phyloP scores from a whole-genome alignment of 2,888 invertebrate genomes.

The Osedax frankpressi region DNA sequence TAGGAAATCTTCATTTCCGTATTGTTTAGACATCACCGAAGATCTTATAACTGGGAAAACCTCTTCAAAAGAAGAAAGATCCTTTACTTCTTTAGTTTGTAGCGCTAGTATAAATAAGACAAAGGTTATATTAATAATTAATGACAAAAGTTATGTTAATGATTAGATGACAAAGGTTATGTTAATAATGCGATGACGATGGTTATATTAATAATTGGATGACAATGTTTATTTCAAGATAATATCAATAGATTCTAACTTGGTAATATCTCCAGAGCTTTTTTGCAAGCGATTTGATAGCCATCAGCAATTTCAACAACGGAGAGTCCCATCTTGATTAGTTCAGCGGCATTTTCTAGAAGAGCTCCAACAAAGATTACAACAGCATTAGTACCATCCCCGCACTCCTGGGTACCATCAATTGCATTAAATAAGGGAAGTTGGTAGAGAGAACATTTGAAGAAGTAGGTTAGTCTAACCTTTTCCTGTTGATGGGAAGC shows the following conservation, averaged over 20 bases:
- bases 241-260: no score
- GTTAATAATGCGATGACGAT: no score
- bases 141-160: no score
- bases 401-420: no score
- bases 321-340: slow-evolving; percentile 85
- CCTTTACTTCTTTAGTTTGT: slow-evolving; percentile 54
- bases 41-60: slow-evolving; percentile 62
- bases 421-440: no score
- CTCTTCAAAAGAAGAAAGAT: slow-evolving; percentile 55
- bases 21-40: slow-evolving; percentile 90
- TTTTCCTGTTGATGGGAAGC: slow-evolving; percentile 92
- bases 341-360: slow-evolving; percentile 77
- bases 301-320: slow-evolving; percentile 90
- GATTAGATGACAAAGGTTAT: no score
- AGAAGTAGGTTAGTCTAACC: no score
- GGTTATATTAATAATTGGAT: no score
- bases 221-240: no score
- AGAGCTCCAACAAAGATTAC: slow-evolving; percentile 84
- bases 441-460: not conserved
- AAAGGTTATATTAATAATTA: no score
- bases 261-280: slow-evolving; percentile 77
- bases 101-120: slow-evolving; percentile 38
- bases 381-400: slow-evolving; percentile 97
- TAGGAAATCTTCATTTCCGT: slow-evolving; percentile 87
- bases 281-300: slow-evolving; percentile 76